Evolutionary conservation across 1,140 invertebrate genomes (phyloP).

Genomic region (Drosophila bipectinata): DNA sequence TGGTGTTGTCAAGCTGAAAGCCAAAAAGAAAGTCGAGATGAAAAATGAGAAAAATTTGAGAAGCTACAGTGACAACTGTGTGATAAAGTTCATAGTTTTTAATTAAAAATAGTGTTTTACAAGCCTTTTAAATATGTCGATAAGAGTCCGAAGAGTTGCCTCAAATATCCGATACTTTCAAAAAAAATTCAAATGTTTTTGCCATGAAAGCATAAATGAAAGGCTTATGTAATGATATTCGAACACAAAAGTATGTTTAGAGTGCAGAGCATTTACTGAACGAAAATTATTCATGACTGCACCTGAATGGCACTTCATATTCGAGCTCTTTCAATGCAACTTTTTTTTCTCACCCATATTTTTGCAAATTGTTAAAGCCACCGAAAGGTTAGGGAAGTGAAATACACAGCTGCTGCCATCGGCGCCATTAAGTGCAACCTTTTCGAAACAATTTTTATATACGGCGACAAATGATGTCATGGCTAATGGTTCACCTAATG

Average conservation of each 20-base stretch:
- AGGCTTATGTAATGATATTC: neutral
- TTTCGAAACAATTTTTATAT: conserved; percentile 24
- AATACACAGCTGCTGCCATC: conserved; percentile 31
- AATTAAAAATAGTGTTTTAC: neutral
- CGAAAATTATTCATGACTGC: conserved; percentile 48
- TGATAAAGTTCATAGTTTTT: neutral
- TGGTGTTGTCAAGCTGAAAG: conserved; percentile 25
- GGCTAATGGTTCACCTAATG: conserved; percentile 41
- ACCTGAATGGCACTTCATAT: conserved; percentile 29
- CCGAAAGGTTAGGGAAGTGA: conserved; percentile 32
- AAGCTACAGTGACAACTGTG: neutral
- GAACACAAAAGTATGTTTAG: neutral
- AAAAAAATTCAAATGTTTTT: neutral
- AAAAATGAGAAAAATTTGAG: neutral
- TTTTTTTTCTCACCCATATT: conserved; percentile 8
- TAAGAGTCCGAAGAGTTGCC: neutral
- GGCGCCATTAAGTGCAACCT: conserved; percentile 29
- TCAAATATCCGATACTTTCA: neutral
- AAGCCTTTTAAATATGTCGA: neutral
- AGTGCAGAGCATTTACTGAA: conserved; percentile 7
- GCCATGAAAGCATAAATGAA: neutral
- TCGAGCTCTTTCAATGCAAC: conserved; percentile 15
- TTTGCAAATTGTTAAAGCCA: conserved; percentile 29
- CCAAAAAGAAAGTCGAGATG: neutral
- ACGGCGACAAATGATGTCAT: conserved; percentile 37